phyloP scores from a whole-genome alignment of 2,113 vertebrate species.

The Pycnonotus jocosus region DNA sequence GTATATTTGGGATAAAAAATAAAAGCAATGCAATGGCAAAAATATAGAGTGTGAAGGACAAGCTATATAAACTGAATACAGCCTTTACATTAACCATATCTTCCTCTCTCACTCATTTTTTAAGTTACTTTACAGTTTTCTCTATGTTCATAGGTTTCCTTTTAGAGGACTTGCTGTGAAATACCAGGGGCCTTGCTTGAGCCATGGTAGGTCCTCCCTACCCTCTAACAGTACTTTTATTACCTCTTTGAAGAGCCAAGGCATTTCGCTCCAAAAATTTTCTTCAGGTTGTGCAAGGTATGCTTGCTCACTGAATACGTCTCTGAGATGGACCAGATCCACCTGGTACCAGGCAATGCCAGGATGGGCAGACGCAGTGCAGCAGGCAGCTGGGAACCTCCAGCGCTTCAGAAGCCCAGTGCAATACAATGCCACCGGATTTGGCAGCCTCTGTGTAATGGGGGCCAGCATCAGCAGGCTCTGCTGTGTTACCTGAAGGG shows the following conservation, averaged over 20 bases:
- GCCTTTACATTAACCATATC: background rate
- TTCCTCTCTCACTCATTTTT: background rate
- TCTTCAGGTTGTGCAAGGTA: background rate
- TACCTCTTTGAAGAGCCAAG: background rate
- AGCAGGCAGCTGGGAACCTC: background rate
- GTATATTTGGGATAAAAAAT: background rate
- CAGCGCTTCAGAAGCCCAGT: background rate
- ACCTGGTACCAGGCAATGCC: background rate
- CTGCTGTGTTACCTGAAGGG: background rate
- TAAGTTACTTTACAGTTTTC: background rate
- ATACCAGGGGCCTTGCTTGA: background rate
- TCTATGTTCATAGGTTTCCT: background rate
- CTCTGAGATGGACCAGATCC: background rate
- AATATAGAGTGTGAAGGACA: background rate
- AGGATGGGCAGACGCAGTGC: background rate
- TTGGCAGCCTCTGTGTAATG: background rate
- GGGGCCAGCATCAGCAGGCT: background rate
- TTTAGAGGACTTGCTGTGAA: background rate
- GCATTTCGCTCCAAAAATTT: background rate
- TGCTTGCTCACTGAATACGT: background rate
- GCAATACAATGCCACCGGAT: background rate
- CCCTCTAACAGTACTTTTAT: background rate
- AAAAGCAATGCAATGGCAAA: background rate
- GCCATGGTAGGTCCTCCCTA: background rate
- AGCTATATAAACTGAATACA: background rate